Evolutionary conservation across 37 sponge, comb jelly and placozoan genomes (phyloP), one percentile per base, ranked within the genome.

Genomic region (Axinella damicornis): DNA sequence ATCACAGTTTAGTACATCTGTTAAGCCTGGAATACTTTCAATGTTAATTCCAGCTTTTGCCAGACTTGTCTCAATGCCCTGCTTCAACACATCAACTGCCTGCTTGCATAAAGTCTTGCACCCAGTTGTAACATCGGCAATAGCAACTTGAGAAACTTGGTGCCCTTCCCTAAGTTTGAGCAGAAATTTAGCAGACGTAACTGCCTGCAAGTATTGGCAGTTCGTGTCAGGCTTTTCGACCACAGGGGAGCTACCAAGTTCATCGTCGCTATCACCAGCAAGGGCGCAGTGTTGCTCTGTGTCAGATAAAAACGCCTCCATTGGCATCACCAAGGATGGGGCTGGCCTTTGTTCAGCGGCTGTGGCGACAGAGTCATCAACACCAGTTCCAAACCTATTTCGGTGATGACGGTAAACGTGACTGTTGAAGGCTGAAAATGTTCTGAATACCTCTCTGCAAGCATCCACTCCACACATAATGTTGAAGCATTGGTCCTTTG

Each of bases 321-420:
- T 24, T 13, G 11, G 11, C 28, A n/a, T n/a, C n/a, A n/a, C n/a
- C n/a, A n/a, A 24, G 27, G 24, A 5, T 13, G 28, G 11, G 11
- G 11, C 27, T 62, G 28, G 64, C 28, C 24, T 28, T 28, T 28
- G 27, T 5, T 28, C 64, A 24, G 36, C 52, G 21, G 53, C 46
- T 20, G 52, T 46, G 46, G 46, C 71, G 13, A 80, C 35, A 34
- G 57, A 32, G 35, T 81, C n/a, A n/a, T n/a, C n/a, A n/a, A n/a
- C n/a, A n/a, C n/a, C 46, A 36, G 20, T 38, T 68, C 25, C 65
- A 41, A 73, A 4, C 2, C 21, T 27, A 66, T 22, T 46, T 33
- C 66, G 66, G 57, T 84, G 85, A 14, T 63, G 28, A 5, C 85
- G 52, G 27, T 84, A 84, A n/a, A 84, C 76, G 33, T 84, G 85